Percentiles rank a stretch among this genome's conserved stretches.
These are phyloP conservation scores for Theocolax elegans DNA, from an alignment of 1,140 invertebrate genomes.

Conservation along the genomic window DNA sequence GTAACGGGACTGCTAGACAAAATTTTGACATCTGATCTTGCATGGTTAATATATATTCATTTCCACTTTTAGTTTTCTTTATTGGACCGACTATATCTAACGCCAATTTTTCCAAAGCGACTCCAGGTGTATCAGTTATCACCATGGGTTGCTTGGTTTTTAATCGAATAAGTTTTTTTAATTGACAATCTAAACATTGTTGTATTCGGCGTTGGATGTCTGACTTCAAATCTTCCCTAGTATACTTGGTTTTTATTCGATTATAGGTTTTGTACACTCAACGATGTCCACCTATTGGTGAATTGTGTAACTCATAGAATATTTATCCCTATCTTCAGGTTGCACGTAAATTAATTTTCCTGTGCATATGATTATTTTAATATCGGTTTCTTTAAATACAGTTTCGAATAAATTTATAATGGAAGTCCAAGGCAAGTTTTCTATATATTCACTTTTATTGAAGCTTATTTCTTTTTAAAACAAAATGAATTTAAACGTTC, in stretches of 20 bases:
- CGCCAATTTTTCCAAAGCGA: conserved; percentile 17
- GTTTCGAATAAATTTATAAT: too few relatives aligned
- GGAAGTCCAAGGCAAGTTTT: too few relatives aligned
- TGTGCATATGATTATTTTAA: too few relatives aligned
- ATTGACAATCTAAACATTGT: conserved; percentile 43
- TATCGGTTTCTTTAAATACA: too few relatives aligned
- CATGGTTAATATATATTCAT: conserved; percentile 17
- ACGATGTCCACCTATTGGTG: conserved; percentile 42
- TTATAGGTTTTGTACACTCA: conserved; percentile 42
- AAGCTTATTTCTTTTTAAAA: too few relatives aligned
- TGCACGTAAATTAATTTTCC: too few relatives aligned
- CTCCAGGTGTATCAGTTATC: conserved; percentile 23
- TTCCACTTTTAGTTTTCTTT: not conserved
- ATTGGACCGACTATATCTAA: conserved; percentile 19
- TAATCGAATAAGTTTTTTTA: conserved; percentile 40
- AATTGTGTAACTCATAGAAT: conserved; percentile 36
- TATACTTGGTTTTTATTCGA: conserved; percentile 1
- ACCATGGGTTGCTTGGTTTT: conserved; percentile 1
- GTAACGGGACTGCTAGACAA: conserved; percentile 13
- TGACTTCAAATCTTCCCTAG: conserved; percentile 39
- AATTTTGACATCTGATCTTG: conserved; percentile 40
- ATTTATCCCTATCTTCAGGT: not conserved
- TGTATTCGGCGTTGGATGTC: conserved; percentile 39
- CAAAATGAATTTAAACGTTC: too few relatives aligned
- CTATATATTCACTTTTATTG: too few relatives aligned